Percentiles rank a stretch among this genome's conserved stretches.
phyloP scores from a whole-genome alignment of 1,140 invertebrate species.

The Druon quercuslanigerum region DNA sequence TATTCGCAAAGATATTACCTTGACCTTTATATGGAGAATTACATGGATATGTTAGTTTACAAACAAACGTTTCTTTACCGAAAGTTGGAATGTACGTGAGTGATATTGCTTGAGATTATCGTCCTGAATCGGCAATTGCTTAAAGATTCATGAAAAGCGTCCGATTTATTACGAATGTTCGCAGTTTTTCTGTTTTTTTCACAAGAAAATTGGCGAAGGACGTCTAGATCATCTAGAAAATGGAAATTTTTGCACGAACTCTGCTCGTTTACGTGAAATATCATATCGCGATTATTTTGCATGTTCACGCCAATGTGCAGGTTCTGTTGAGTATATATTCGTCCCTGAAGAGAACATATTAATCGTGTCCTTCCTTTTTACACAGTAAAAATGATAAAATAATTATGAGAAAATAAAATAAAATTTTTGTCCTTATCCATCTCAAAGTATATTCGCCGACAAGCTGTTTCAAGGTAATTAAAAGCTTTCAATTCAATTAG shows the following conservation, averaged over 20 bases:
- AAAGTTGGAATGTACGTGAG: neutral
- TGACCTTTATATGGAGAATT: no score
- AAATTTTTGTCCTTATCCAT: no score
- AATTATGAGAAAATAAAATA: no score
- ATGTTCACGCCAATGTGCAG: neutral
- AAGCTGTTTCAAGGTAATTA: no score
- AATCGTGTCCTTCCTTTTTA: no score
- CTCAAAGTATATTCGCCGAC: no score
- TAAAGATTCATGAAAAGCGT: neutral
- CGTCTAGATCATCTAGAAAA: neutral
- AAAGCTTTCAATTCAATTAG: no score
- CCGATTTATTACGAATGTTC: constrained; percentile 13
- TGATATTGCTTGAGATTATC: neutral
- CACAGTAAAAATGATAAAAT: no score
- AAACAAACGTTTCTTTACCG: neutral
- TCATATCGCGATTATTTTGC: constrained; percentile 15
- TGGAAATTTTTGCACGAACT: constrained; percentile 21
- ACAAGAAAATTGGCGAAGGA: neutral
- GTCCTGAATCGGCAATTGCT: neutral
- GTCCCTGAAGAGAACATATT: no score
- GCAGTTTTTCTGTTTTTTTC: constrained; percentile 2
- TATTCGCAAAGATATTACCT: no score
- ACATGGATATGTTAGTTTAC: no score
- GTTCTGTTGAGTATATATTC: neutral
- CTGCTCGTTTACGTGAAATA: constrained; percentile 15